Conservation (phyloP, 2,113 vertebrate genomes). For the Isurus oxyrinchus region DNA sequence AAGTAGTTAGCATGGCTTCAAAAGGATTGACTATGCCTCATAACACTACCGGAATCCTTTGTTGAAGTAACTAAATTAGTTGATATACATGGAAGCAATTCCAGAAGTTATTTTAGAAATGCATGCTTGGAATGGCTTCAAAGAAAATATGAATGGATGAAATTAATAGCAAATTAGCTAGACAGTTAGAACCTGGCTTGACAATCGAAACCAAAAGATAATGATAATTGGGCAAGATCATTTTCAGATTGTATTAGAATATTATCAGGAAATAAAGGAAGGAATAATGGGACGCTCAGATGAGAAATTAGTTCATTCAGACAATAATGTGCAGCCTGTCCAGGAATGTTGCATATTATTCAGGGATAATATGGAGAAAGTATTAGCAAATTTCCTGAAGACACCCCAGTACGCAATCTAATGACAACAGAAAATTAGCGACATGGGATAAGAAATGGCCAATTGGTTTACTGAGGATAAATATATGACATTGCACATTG, state of each 20-base stretch:
- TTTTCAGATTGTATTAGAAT: neutral
- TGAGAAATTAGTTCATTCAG: neutral
- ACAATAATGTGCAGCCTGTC: neutral
- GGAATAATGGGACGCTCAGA: neutral
- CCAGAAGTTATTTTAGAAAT: neutral
- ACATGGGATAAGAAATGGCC: neutral
- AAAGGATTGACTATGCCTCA: neutral
- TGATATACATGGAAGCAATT: neutral
- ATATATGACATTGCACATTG: neutral
- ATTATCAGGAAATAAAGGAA: neutral
- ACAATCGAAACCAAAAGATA: neutral
- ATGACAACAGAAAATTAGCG: neutral
- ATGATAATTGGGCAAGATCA: neutral
- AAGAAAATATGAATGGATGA: neutral
- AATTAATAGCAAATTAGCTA: neutral
- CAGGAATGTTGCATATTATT: neutral
- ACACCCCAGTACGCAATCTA: neutral
- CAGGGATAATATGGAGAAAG: neutral
- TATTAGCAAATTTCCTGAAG: neutral
- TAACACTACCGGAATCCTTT: neutral
- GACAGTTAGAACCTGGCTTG: neutral
- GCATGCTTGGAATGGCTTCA: neutral
- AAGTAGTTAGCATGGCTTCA: neutral
- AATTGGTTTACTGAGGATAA: neutral
- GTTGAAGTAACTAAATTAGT: neutral